A percentile compares a stretch with the other conserved stretches of the same genome.
These are phyloP conservation scores for Toxotes chatareus DNA, from an alignment of 2,113 vertebrate species.

Conservation along the genomic window DNA sequence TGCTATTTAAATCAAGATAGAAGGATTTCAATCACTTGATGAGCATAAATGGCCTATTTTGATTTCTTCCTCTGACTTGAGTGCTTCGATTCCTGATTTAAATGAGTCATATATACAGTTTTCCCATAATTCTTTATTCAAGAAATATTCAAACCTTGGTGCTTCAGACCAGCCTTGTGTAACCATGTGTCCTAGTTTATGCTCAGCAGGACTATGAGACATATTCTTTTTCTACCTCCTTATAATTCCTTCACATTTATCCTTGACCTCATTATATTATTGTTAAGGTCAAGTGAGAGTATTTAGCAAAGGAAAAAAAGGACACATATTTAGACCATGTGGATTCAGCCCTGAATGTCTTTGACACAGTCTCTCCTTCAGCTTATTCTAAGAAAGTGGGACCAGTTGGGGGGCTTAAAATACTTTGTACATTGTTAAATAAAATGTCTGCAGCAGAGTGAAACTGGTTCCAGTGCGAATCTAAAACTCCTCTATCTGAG, in stretches of 20 bases:
- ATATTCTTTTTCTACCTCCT: not conserved
- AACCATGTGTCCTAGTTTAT: conserved; percentile 5
- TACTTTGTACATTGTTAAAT: not conserved
- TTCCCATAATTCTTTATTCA: not conserved
- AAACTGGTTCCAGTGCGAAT: conserved; percentile 9
- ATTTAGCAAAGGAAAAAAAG: not conserved
- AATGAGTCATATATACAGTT: too few species aligned
- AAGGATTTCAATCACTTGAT: not conserved
- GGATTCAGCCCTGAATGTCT: not conserved
- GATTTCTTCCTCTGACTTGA: too few species aligned
- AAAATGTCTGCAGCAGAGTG: conserved; percentile 7
- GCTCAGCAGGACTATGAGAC: not conserved
- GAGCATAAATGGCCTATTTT: not conserved
- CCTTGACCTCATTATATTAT: conserved; percentile 13
- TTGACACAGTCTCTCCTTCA: not conserved
- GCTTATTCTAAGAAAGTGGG: not conserved
- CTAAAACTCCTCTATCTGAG: conserved; percentile 14
- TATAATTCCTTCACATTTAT: not conserved
- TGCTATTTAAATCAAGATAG: not conserved
- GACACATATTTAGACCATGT: not conserved
- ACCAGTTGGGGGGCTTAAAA: not conserved
- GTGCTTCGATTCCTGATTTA: too few species aligned
- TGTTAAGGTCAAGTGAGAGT: not conserved
- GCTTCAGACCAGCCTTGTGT: not conserved
- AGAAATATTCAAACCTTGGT: not conserved